Percentiles rank a stretch among this genome's conserved stretches.
These are phyloP conservation scores for Lipophrys pholis DNA, from an alignment of 2,113 vertebrate genomes.

Conservation along the genomic window DNA sequence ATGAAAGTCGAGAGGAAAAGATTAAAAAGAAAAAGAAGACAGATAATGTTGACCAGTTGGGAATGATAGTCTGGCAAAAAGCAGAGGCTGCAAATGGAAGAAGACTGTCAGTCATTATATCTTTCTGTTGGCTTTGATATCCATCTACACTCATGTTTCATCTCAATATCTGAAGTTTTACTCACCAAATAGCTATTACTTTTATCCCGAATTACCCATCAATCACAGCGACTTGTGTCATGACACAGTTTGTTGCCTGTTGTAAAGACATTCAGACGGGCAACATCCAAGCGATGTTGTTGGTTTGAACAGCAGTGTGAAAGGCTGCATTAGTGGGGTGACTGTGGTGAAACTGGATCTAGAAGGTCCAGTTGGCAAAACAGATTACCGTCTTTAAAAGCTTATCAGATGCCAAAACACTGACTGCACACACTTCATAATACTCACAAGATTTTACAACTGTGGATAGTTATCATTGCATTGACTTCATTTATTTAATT, in stretches of 20 bases:
- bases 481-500: not conserved
- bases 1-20: not conserved
- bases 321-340: not conserved
- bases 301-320: not conserved
- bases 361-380: not conserved
- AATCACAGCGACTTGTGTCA: not conserved
- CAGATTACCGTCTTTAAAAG: not conserved
- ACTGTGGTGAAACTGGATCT: not conserved
- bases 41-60: not conserved
- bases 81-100: not conserved
- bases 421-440: not conserved
- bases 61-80: not conserved
- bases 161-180: slow-evolving; percentile 6
- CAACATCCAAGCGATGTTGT: not conserved
- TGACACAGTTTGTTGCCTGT: not conserved
- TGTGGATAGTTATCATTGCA: not conserved
- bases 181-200: not conserved
- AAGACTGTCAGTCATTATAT: not conserved
- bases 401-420: not conserved
- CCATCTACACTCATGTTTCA: not conserved
- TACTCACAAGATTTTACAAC: not conserved
- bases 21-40: not conserved
- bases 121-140: not conserved
- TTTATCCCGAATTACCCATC: no score
- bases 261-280: not conserved